Conservation (phyloP, 2,113 vertebrate genomes). For the Damaliscus lunatus region DNA sequence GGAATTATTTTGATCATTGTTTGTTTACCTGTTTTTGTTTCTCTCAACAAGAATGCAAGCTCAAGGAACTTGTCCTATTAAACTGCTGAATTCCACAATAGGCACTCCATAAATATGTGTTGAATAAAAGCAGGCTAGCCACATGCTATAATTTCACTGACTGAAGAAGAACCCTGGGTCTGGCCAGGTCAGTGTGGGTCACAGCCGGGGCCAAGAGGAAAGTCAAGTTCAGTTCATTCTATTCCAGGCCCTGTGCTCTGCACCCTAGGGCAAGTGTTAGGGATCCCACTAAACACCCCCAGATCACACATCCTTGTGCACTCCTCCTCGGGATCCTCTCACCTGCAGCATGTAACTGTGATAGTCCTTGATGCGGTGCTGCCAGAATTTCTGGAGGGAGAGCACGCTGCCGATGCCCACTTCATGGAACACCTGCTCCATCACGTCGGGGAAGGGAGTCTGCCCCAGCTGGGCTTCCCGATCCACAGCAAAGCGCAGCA, state of each 20-base stretch:
- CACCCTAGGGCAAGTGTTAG: not conserved
- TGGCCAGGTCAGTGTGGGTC: not conserved
- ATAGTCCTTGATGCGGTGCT: constrained; percentile 97
- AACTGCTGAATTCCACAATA: not conserved
- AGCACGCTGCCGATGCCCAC: constrained; percentile 95
- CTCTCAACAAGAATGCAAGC: not conserved
- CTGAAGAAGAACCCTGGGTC: not conserved
- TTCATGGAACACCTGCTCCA: constrained; percentile 98
- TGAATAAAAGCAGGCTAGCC: constrained; percentile 2
- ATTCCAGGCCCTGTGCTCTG: not conserved
- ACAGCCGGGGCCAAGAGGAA: not conserved
- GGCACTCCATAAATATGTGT: not conserved
- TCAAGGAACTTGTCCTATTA: not conserved
- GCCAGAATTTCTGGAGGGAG: constrained; percentile 97
- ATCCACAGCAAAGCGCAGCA: constrained; percentile 93
- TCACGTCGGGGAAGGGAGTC: constrained; percentile 93
- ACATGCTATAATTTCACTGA: not conserved
- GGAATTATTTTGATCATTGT: not conserved
- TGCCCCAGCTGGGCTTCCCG: constrained; percentile 92
- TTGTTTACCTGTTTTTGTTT: constrained; percentile 4
- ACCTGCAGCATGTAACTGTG: constrained; percentile 98
- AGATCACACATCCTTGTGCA: not conserved
- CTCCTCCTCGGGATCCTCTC: constrained; percentile 35
- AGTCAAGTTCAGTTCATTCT: not conserved
- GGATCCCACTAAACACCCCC: not conserved